Percentiles rank a stretch among this genome's conserved stretches.
phyloP scores from a whole-genome alignment of 1,140 invertebrate species.

The Mizuhopecten yessoensis region DNA sequence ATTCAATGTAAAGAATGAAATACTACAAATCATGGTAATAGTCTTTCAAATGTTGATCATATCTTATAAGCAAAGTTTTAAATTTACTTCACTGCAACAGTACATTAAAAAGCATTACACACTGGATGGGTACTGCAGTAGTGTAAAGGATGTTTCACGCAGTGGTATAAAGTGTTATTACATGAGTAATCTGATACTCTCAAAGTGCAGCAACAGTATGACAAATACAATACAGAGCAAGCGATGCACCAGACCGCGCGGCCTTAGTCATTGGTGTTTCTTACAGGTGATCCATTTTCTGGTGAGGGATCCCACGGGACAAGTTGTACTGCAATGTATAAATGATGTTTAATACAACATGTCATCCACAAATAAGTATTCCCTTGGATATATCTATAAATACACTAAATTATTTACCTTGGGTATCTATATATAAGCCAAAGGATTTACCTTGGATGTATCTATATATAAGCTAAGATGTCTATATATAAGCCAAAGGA shows the following conservation, averaged over 20 bases:
- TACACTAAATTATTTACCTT: no score
- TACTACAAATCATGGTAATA: no score
- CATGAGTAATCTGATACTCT: not conserved
- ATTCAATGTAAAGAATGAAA: no score
- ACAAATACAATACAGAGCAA: slow-evolving; percentile 16
- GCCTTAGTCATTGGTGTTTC: not conserved
- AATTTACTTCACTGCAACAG: no score
- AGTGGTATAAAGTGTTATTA: not conserved
- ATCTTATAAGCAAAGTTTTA: no score
- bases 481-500: not conserved
- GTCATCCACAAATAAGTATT: not conserved
- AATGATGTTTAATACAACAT: not conserved
- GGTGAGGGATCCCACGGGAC: slow-evolving; percentile 1
- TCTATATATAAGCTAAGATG: not conserved
- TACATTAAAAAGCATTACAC: no score
- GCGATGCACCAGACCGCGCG: slow-evolving; percentile 16
- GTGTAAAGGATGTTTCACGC: no score
- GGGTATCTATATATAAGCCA: not conserved
- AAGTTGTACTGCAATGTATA: slow-evolving; percentile 34
- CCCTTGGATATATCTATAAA: slow-evolving; percentile 32
- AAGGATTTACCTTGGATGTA: no score
- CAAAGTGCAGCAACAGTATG: not conserved
- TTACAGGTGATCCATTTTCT: slow-evolving; percentile 13
- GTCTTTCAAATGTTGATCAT: no score
- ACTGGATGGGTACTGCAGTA: no score